These are phyloP conservation scores for Hippocampus mohnikei DNA, from an alignment of 2,113 vertebrate genomes.

Conservation along the genomic window DNA sequence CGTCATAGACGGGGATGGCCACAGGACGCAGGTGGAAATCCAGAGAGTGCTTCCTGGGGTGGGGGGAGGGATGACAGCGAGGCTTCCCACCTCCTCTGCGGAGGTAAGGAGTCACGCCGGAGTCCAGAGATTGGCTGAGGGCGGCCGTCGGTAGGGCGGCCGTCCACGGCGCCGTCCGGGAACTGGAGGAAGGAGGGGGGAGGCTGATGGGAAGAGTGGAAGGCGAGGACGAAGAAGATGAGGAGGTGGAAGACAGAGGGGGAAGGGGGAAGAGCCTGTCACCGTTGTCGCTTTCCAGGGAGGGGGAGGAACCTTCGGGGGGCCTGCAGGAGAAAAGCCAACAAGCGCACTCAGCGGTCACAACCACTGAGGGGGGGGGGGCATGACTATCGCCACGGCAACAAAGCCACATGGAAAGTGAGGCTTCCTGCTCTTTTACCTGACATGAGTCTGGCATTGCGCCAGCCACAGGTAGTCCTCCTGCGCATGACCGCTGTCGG, in stretches of 20 bases:
- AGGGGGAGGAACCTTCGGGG: conserved; percentile 47
- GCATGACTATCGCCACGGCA: background rate
- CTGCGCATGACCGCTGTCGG: background rate
- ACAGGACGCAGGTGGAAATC: conserved; percentile 54
- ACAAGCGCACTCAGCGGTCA: background rate
- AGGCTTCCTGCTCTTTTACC: conserved; percentile 23
- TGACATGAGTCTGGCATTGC: conserved; percentile 58
- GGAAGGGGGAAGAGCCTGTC: conserved; percentile 34
- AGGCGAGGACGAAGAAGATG: conserved; percentile 55
- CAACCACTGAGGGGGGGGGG: background rate
- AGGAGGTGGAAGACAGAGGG: conserved; percentile 27
- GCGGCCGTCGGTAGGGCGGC: background rate
- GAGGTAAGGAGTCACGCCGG: conserved; percentile 20
- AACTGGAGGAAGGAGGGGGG: conserved; percentile 12
- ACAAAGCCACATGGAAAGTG: background rate
- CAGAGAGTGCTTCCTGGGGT: conserved; percentile 65
- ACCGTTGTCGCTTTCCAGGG: conserved; percentile 51
- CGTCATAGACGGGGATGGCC: conserved; percentile 3
- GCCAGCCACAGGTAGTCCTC: conserved; percentile 61
- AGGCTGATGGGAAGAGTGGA: conserved; percentile 41
- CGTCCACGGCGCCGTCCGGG: conserved; percentile 27
- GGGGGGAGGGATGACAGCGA: conserved; percentile 56
- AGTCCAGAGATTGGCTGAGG: conserved; percentile 46
- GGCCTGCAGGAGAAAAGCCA: conserved; percentile 25
- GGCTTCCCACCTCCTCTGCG: conserved; percentile 14